Evolutionary conservation across 2,797 vertebrate species (phyloP), one percentile per base, ranked within the genome.

Genomic region (Salarias fasciatus): DNA sequence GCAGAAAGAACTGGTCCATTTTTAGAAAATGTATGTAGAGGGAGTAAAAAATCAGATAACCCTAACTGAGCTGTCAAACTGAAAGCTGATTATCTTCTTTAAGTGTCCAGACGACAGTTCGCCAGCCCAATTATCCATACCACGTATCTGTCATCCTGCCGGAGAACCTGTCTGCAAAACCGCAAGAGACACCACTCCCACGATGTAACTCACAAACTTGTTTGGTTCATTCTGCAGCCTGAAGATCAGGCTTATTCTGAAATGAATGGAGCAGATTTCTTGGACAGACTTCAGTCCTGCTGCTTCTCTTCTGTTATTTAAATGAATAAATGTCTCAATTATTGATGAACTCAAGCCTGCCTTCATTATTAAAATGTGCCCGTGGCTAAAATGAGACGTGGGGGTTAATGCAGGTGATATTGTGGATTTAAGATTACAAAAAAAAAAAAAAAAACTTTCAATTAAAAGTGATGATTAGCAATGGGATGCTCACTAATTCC

Each of bases 361-460:
- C 72, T 91, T 79, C 72, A 90, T 91, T 86, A 91, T 92, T 91
- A 13, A 92, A 88, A 89, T 76, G 62, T 77, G 73, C 78, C 82
- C 77, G 63, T 78, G 80, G 77, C 81, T 70, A 74, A 83, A 84
- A 86, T 75, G n/a, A 68, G 60, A 65, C 42, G 11, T 56, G 43
- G 53, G 72, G 82, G 81, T 86, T 86, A 87, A 86, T 85, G 79
- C 18, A 45, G 82, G 71, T 85, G 64, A 86, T 67, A 62, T 66
- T 79, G 78, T 68, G 59, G 79, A 52, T 60, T 57, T 56, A 53
- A 45, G 40, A 8, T 14, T 3, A 24, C 24, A 49, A 73, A 62
- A 74, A 3, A 24, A 24, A 49, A 73, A 62, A 74, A 79, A 77
- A 57, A 81, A 36, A 24, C 64, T 74, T 69, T 64, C 80, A 53